These are phyloP conservation scores for Picathartes gymnocephalus DNA, from an alignment of 2,113 vertebrate genomes.

Conservation along the genomic window DNA sequence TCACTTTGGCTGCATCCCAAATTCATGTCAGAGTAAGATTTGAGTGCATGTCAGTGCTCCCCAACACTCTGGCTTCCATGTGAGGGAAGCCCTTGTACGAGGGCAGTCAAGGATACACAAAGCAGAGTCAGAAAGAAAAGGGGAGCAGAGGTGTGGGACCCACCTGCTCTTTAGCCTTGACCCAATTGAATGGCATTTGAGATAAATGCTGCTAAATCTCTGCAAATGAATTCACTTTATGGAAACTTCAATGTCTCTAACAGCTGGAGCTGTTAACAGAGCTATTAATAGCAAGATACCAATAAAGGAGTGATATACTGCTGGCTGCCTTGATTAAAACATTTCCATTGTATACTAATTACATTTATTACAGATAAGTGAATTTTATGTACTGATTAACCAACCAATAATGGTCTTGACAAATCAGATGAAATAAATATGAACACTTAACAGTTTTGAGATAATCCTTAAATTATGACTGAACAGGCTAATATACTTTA, in stretches of 20 bases:
- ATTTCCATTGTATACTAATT: background rate
- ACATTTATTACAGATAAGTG: background rate
- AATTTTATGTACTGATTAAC: background rate
- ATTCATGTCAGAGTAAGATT: background rate
- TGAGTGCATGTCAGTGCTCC: background rate
- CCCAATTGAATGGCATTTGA: background rate
- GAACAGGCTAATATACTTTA: background rate
- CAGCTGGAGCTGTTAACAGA: background rate
- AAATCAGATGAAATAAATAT: background rate
- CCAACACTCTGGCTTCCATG: background rate
- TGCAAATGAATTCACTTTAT: background rate
- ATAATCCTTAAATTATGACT: background rate
- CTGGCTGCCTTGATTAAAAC: background rate
- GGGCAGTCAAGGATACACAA: background rate
- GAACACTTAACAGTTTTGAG: background rate
- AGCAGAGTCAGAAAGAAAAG: background rate
- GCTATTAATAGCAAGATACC: background rate
- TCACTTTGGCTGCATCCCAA: background rate
- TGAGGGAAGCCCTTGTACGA: background rate
- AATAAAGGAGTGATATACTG: background rate
- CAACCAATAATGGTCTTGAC: background rate
- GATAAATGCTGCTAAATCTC: background rate
- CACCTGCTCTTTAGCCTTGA: background rate
- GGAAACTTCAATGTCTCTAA: background rate
- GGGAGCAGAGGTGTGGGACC: background rate